Conservation (phyloP, 2,113 vertebrate genomes). For the Gobiocypris rarus region DNA sequence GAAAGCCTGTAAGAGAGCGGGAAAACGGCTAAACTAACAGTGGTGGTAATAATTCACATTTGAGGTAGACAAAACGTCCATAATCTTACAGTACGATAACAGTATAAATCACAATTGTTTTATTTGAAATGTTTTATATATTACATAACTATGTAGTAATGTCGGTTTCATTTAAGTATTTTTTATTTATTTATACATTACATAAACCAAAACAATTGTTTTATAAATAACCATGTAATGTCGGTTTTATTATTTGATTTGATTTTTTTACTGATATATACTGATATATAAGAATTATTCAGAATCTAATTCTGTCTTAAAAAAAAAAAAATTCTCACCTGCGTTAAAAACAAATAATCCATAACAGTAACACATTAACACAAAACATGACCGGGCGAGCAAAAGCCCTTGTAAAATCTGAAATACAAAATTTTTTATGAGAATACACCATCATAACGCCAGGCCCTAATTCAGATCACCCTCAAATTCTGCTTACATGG, state of each 20-base stretch:
- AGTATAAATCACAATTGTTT: no score
- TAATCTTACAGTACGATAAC: not conserved
- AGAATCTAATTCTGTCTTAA: not conserved
- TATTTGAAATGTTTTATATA: not conserved
- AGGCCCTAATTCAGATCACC: not conserved
- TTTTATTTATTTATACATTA: not conserved
- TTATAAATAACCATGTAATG: not conserved
- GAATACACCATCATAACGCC: not conserved
- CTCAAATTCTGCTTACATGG: not conserved
- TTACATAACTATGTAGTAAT: not conserved
- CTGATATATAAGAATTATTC: no score
- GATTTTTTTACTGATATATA: not conserved
- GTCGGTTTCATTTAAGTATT: not conserved
- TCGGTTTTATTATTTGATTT: not conserved
- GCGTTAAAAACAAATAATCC: not conserved
- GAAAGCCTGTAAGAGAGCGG: not conserved
- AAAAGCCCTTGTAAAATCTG: not conserved
- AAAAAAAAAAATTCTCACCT: not conserved
- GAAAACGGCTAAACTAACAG: slow-evolving; percentile 3
- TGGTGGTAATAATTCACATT: not conserved
- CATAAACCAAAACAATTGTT: not conserved
- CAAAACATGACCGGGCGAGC: not conserved
- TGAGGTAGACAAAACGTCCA: not conserved
- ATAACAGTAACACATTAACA: not conserved
- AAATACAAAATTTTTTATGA: not conserved